These are phyloP conservation scores for Carduelis carduelis DNA, from an alignment of 2,797 vertebrate species.

Conservation along the genomic window DNA sequence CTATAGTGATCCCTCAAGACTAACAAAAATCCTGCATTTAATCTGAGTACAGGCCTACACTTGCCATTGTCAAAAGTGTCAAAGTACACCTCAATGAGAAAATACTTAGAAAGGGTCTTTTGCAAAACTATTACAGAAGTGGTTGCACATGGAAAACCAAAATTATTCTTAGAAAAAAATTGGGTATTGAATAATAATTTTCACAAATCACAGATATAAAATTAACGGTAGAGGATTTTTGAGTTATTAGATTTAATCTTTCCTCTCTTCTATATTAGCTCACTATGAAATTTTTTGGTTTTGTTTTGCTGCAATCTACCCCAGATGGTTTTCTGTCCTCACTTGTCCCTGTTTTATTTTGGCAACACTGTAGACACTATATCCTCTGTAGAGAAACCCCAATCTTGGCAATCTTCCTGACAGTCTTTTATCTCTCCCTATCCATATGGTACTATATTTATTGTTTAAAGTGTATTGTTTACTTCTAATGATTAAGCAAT, in stretches of 20 bases:
- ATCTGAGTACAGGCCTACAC: not conserved
- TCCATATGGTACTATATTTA: constrained; percentile 13
- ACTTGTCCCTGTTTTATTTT: constrained; percentile 32
- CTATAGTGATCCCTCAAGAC: not conserved
- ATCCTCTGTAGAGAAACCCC: constrained; percentile 15
- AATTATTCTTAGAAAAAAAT: not conserved
- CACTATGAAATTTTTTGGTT: not conserved
- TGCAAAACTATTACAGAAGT: not conserved
- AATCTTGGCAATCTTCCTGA: constrained; percentile 23
- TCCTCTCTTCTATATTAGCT: not conserved
- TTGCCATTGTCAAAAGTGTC: not conserved
- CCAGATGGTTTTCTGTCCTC: constrained; percentile 19
- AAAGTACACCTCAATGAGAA: not conserved
- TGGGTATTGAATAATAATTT: not conserved
- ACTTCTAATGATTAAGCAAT: constrained; percentile 4
- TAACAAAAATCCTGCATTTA: not conserved
- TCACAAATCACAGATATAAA: not conserved
- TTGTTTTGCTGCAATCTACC: not conserved
- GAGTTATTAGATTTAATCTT: not conserved
- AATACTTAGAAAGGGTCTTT: not conserved
- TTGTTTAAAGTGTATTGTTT: constrained; percentile 11
- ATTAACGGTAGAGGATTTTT: not conserved
- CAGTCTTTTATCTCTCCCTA: constrained; percentile 31
- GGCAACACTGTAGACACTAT: not conserved
- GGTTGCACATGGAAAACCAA: not conserved